Percentiles rank a stretch among this genome's conserved stretches.
Evolutionary conservation across 1,140 invertebrate species (phyloP).

Genomic region (Zaprionus taronus): DNA sequence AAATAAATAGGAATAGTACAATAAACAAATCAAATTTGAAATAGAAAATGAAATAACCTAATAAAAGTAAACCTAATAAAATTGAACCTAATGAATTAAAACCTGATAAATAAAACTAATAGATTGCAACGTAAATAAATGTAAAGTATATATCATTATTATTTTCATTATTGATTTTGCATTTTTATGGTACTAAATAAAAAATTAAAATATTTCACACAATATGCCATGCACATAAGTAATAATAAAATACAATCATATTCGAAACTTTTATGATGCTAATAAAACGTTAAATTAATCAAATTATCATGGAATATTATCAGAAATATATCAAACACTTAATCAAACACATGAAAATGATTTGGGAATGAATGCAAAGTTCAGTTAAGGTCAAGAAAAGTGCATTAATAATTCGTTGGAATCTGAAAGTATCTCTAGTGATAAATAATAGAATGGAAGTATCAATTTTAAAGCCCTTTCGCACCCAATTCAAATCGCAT

Average conservation of each 20-base stretch:
- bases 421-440: not conserved
- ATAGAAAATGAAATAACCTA: not conserved
- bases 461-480: not conserved
- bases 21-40: not conserved
- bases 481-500: constrained; percentile 9
- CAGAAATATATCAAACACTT: too few species aligned
- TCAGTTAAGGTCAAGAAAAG: not conserved
- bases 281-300: too few species aligned
- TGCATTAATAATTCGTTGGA: not conserved
- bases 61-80: constrained; percentile 2
- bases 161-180: too few species aligned
- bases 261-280: too few species aligned
- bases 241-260: too few species aligned
- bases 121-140: constrained; percentile 16
- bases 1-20: not conserved
- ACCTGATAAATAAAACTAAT: constrained; percentile 49
- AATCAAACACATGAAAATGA: too few species aligned
- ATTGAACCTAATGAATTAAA: constrained; percentile 20
- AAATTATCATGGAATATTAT: too few species aligned
- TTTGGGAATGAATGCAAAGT: not conserved
- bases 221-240: too few species aligned
- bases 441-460: not conserved
- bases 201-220: too few species aligned
- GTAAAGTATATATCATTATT: too few species aligned
- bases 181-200: too few species aligned